Base-by-base conservation (phyloP, 2,113 vertebrate genomes). In the Excalfactoria chinensis region DNA sequence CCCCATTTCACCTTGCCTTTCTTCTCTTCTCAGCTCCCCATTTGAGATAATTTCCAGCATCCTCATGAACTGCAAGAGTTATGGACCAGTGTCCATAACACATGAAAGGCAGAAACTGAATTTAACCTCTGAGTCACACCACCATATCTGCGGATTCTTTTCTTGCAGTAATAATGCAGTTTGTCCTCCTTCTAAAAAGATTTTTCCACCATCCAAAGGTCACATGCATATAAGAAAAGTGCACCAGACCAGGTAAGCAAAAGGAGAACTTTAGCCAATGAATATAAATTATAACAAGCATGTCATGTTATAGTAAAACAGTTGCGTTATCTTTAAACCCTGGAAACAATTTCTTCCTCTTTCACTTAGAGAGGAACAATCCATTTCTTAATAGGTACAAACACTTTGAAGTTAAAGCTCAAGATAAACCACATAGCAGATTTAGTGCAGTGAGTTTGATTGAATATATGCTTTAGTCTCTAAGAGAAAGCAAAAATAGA, bases 391-490 rank as follows among this genome's bases (percentile, higher is more conserved):
- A 83, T 83, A 96, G 75, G 91, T 93, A 93, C 89, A 89, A 92
- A 1, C 64, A 68, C 95, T 96, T 95, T 96, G 95, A 96, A 96
- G 95, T 95, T 77, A 88, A 80, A 93, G 23, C 72, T 80, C 43
- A 91, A 93, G 93, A 96, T 96, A 96, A 96, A 92, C 93, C 71
- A 92, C 60, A 64, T 0, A 94, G 93, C 64, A 95, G 96, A 96
- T 96, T 96, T 95, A 96, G 72, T 96, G 82, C 89, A 94, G 93
- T 93, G 94, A 96, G 89, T 70, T 63, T 96, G 93, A 96, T 71
- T 91, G 89, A 93, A 87, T 89, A 86, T 83, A 94, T 83, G 89
- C 60, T 83, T 89, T 94, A 63, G 92, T 83, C 81, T 93, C 59
- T 86, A 49, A 59, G 55, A 90, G 63, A 93, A 84, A 72, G 84